Percentiles rank a stretch among this genome's conserved stretches.
phyloP scores from a whole-genome alignment of 2,888 invertebrate genomes.

The Periphyllus acericola region DNA sequence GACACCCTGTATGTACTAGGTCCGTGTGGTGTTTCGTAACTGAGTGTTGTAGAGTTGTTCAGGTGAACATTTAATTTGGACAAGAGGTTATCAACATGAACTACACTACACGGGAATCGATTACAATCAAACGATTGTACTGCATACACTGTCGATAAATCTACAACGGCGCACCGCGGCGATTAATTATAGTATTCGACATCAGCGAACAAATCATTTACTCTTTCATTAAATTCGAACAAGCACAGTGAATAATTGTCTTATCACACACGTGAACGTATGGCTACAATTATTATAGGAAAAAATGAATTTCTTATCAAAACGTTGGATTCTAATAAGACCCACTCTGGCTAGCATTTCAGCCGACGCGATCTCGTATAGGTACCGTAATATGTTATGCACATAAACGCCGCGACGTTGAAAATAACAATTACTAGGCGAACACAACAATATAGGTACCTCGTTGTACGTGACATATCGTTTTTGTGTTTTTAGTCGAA shows the following conservation, averaged over 20 bases:
- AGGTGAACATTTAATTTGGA: neutral
- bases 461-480: neutral
- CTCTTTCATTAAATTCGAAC: constrained; percentile 8
- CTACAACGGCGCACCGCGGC: neutral
- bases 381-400: no score
- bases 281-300: no score
- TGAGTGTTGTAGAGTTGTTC: neutral
- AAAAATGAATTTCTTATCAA: no score
- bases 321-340: no score
- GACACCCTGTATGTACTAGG: neutral
- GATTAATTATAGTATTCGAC: neutral
- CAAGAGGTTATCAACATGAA: neutral
- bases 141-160: neutral
- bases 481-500: no score
- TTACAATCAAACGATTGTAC: neutral
- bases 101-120: neutral
- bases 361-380: no score
- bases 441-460: no score
- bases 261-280: no score
- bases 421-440: no score
- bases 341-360: no score
- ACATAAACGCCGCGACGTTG: no score
- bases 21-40: neutral
- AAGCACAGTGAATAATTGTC: neutral
- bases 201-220: constrained; percentile 12